phyloP scores from a whole-genome alignment of 2,888 invertebrate species.

The Nyleta sp. region DNA sequence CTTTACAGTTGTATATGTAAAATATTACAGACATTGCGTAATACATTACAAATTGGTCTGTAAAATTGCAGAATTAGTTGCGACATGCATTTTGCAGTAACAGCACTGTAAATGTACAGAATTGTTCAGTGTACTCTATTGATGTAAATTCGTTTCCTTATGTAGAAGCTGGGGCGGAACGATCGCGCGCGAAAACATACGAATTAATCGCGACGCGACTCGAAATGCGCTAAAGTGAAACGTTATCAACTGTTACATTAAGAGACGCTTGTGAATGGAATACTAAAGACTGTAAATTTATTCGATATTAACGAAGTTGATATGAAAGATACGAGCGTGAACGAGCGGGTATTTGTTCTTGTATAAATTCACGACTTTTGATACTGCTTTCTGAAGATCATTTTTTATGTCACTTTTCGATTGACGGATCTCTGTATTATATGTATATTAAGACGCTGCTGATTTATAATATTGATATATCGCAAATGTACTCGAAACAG shows the following conservation, averaged over 20 bases:
- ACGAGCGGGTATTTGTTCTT: conserved; percentile 17
- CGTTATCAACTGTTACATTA: conserved; percentile 25
- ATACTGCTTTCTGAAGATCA: conserved; percentile 7
- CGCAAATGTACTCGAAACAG: conserved; percentile 18
- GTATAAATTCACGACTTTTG: conserved; percentile 19
- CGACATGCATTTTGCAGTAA: no score
- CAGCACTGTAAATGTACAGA: no score
- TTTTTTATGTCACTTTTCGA: conserved; percentile 17
- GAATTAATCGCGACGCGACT: conserved; percentile 17
- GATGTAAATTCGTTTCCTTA: conserved; percentile 2
- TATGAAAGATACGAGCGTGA: conserved; percentile 4
- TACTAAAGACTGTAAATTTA: conserved; percentile 37
- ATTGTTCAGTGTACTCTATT: no score
- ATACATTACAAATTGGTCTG: no score
- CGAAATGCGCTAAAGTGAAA: conserved; percentile 17
- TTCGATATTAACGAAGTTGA: conserved; percentile 30
- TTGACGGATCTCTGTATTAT: conserved; percentile 37
- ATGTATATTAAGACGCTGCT: conserved; percentile 45
- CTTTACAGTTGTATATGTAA: no score
- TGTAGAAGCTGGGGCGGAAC: conserved; percentile 3
- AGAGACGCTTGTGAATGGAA: conserved; percentile 23
- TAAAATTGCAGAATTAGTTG: no score
- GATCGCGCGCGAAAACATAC: background rate
- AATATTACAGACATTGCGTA: no score
- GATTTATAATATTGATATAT: conserved; percentile 24